Percentiles rank a stretch among this genome's conserved stretches.
Conservation (phyloP, 2,797 vertebrate species). For the Alca torda region DNA sequence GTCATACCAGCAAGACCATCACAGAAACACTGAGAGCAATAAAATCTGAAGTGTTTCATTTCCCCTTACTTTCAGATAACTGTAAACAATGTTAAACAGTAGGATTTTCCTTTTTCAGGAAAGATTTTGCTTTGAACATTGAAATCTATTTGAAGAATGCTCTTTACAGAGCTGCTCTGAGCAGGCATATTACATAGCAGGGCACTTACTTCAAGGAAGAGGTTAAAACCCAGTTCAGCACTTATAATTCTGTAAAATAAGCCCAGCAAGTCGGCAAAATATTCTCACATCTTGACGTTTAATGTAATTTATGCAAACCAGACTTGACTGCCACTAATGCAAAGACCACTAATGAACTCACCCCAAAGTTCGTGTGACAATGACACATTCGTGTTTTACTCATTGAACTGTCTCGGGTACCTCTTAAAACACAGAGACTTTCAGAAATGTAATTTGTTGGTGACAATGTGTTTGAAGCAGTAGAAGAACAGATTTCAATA, state of each 20-base stretch:
- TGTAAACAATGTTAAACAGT: constrained; percentile 39
- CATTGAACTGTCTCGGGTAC: neutral
- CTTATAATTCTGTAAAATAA: constrained; percentile 10
- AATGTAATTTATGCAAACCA: neutral
- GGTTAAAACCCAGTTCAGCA: neutral
- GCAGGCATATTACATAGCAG: neutral
- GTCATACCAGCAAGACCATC: constrained; percentile 38
- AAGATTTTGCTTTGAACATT: constrained; percentile 9
- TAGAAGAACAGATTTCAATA: neutral
- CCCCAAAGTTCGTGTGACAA: neutral
- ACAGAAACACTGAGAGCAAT: constrained; percentile 51
- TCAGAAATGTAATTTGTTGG: neutral
- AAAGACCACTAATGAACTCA: neutral
- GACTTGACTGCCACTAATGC: neutral
- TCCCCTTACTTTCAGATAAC: constrained; percentile 58
- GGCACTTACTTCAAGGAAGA: neutral
- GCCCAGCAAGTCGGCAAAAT: neutral
- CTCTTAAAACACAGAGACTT: neutral
- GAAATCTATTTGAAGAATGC: neutral
- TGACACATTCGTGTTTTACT: neutral
- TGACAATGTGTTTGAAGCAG: neutral
- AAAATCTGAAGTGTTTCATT: constrained; percentile 67
- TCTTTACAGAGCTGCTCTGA: neutral
- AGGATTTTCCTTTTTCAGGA: constrained; percentile 11
- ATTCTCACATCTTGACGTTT: neutral